Percentiles rank a stretch among this genome's conserved stretches.
Evolutionary conservation across 2,113 vertebrate species (phyloP).

Genomic region (Eulemur rufifrons): DNA sequence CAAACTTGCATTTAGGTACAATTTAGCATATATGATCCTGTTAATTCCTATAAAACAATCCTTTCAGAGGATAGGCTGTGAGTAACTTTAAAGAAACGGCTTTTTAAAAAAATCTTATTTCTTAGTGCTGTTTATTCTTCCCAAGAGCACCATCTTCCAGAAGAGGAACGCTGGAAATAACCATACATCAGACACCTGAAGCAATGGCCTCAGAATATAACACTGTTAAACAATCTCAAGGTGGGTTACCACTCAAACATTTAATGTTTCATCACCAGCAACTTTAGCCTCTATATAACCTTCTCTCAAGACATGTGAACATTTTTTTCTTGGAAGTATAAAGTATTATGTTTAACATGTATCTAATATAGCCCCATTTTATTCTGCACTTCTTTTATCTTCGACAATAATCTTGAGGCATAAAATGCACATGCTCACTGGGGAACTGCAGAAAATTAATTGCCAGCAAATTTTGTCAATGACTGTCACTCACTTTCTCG

Average conservation of each 20-base stretch:
- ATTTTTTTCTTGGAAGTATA: constrained; percentile 12
- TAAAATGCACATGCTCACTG: constrained; percentile 35
- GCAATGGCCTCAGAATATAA: constrained; percentile 33
- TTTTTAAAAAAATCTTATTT: constrained; percentile 54
- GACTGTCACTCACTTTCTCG: constrained; percentile 29
- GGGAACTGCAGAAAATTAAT: constrained; percentile 48
- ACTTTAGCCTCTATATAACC: constrained; percentile 35
- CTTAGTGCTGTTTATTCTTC: constrained; percentile 45
- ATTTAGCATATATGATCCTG: not conserved
- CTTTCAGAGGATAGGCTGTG: constrained; percentile 46
- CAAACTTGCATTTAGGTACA: not conserved
- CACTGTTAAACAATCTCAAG: constrained; percentile 55
- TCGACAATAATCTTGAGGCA: constrained; percentile 54
- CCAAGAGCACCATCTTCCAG: constrained; percentile 69
- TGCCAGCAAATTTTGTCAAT: constrained; percentile 44
- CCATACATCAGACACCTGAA: constrained; percentile 47
- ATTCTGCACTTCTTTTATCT: constrained; percentile 46
- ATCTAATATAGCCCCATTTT: constrained; percentile 18
- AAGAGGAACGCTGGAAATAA: constrained; percentile 65
- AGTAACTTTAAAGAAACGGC: constrained; percentile 42
- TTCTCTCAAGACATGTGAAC: constrained; percentile 55
- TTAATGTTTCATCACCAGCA: constrained; percentile 52
- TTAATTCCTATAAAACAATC: not conserved
- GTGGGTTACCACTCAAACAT: constrained; percentile 30
- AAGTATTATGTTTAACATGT: constrained; percentile 30